Conservation (phyloP, 2,888 invertebrate species). For the Microctonus aethiopoides region DNA sequence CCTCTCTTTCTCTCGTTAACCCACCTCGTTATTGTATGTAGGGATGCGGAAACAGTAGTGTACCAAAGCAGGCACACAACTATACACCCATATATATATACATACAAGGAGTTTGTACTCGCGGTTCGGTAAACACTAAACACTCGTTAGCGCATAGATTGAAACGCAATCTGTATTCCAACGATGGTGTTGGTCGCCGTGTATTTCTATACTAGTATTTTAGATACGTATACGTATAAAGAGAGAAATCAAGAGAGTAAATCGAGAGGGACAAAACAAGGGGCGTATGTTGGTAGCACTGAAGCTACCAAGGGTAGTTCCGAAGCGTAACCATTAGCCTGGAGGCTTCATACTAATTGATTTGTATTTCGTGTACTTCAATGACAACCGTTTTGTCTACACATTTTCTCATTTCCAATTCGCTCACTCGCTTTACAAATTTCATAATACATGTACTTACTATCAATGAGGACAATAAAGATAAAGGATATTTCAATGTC, state of each 20-base stretch:
- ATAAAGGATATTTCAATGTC: background rate
- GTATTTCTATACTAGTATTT: conserved; percentile 18
- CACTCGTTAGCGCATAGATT: conserved; percentile 66
- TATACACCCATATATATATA: conserved; percentile 44
- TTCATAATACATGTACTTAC: background rate
- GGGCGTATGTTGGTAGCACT: conserved; percentile 39
- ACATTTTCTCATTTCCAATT: background rate
- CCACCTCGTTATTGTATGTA: conserved; percentile 50
- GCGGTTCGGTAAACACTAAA: conserved; percentile 66
- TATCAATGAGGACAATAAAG: background rate
- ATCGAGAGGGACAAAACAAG: conserved; percentile 39
- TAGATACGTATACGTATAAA: conserved; percentile 26
- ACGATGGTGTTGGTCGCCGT: conserved; percentile 49
- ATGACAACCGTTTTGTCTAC: conserved; percentile 40
- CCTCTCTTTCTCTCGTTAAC: background rate
- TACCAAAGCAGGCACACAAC: conserved; percentile 42
- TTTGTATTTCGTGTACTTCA: conserved; percentile 59
- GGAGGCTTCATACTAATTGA: conserved; percentile 59
- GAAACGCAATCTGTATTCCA: conserved; percentile 63
- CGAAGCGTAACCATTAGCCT: conserved; percentile 46
- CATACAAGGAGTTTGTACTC: conserved; percentile 55
- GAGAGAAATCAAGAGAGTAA: conserved; percentile 32
- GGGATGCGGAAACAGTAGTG: conserved; percentile 56
- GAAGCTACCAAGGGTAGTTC: conserved; percentile 55
- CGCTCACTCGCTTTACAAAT: background rate